phyloP scores from a whole-genome alignment of 2,888 invertebrate genomes.

The Cosmorhoe ocellata region DNA sequence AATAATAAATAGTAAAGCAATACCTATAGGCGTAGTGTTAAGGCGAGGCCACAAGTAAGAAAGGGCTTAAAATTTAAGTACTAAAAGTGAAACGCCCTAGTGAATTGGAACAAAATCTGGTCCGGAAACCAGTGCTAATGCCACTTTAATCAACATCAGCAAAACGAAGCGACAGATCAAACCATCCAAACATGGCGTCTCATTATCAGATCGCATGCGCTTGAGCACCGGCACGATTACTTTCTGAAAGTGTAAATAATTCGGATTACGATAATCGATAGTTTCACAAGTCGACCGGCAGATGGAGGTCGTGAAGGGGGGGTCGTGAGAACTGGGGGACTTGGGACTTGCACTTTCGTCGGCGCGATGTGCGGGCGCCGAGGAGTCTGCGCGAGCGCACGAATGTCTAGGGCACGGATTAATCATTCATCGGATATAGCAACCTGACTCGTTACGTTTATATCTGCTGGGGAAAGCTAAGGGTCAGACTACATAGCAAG shows the following conservation, averaged over 20 bases:
- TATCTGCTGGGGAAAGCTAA: constrained; percentile 44
- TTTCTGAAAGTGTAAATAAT: constrained; percentile 68
- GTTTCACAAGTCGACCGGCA: constrained; percentile 50
- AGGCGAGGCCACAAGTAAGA: no score
- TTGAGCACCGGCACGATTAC: constrained; percentile 47
- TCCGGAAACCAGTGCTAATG: neutral
- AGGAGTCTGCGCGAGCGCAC: constrained; percentile 61
- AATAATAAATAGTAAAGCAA: neutral
- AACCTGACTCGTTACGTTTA: constrained; percentile 33
- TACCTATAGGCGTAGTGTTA: no score
- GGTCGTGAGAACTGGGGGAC: constrained; percentile 77
- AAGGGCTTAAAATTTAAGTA: no score
- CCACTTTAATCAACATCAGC: constrained; percentile 30
- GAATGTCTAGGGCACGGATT: constrained; percentile 57
- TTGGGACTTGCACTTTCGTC: constrained; percentile 78
- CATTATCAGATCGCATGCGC: constrained; percentile 56
- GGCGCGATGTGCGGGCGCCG: constrained; percentile 69
- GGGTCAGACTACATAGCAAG: neutral
- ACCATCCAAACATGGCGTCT: constrained; percentile 47
- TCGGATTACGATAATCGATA: constrained; percentile 64
- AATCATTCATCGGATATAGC: constrained; percentile 50
- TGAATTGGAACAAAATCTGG: no score
- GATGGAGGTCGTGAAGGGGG: constrained; percentile 44
- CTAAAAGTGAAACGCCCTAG: no score
- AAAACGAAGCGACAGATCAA: constrained; percentile 27